Evolutionary conservation across 2,888 invertebrate species (phyloP).

Genomic region (Coelinius sp.): DNA sequence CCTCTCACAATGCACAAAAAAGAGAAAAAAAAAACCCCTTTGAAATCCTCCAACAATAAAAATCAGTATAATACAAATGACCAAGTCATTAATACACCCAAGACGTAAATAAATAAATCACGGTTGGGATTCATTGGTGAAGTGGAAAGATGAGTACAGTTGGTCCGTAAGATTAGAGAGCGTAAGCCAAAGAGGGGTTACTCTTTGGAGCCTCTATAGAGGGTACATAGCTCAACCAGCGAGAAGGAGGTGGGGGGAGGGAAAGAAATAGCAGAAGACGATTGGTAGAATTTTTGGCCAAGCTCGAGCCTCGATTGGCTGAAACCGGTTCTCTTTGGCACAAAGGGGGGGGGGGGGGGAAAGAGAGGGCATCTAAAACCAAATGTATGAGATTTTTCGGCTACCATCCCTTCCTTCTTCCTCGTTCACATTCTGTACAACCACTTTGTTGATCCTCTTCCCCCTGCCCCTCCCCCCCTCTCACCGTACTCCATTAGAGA

Average conservation of each 20-base stretch:
- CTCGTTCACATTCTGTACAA: conserved; percentile 10
- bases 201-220: background rate
- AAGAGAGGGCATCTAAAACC: conserved; percentile 34
- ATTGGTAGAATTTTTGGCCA: conserved; percentile 60
- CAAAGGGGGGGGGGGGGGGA: conserved; percentile 50
- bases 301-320: conserved; percentile 54
- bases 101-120: conserved; percentile 21
- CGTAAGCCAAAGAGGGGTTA: conserved; percentile 14
- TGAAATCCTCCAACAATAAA: background rate
- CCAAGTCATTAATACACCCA: conserved; percentile 1
- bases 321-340: conserved; percentile 57
- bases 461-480: background rate
- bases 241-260: background rate
- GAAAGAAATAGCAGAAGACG: conserved; percentile 36
- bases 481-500: background rate
- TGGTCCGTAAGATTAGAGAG: conserved; percentile 8
- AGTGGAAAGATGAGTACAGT: background rate
- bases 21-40: background rate
- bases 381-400: background rate
- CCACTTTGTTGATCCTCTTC: conserved; percentile 13
- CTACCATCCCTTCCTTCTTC: conserved; percentile 15
- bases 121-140: background rate
- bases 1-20: background rate
- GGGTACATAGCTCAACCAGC: background rate
- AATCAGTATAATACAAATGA: background rate